These are phyloP conservation scores for Bryconaethiops microstoma DNA, from an alignment of 2,797 vertebrate species.

Conservation along the genomic window DNA sequence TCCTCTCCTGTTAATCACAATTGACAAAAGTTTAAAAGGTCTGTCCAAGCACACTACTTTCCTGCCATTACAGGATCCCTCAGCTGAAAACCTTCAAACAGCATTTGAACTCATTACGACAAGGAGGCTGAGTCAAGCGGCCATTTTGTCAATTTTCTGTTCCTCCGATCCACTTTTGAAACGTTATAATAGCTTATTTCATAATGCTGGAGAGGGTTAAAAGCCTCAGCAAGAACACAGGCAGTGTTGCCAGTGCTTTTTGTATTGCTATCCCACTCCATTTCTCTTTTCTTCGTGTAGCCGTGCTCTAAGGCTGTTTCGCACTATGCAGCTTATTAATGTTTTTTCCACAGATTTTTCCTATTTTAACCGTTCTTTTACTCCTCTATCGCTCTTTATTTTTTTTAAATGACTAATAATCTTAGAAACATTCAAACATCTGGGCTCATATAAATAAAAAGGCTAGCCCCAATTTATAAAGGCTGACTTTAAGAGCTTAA, in stretches of 20 bases:
- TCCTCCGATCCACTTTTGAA: neutral
- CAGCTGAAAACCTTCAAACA: constrained; percentile 24
- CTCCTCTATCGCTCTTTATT: neutral
- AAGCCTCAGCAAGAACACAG: neutral
- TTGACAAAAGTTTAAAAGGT: constrained; percentile 16
- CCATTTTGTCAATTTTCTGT: constrained; percentile 3
- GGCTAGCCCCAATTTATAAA: neutral
- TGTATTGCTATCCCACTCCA: neutral
- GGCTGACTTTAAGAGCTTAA: constrained; percentile 1
- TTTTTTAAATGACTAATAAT: neutral
- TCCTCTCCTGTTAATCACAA: constrained; percentile 13
- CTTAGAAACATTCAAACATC: no score
- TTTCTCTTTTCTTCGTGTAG: neutral
- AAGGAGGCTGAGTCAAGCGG: neutral
- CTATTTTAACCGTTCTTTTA: neutral
- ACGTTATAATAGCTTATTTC: neutral
- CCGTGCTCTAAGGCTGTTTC: no score
- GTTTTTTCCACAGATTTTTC: neutral
- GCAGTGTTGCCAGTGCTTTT: neutral
- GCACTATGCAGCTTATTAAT: neutral
- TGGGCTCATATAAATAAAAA: neutral
- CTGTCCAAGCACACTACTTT: constrained; percentile 28
- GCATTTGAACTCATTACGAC: constrained; percentile 13
- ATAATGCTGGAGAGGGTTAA: constrained; percentile 1
- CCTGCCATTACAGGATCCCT: constrained; percentile 3